Evolutionary conservation across 1,140 invertebrate genomes (phyloP).

Genomic region (Trichogramma pretiosum): DNA sequence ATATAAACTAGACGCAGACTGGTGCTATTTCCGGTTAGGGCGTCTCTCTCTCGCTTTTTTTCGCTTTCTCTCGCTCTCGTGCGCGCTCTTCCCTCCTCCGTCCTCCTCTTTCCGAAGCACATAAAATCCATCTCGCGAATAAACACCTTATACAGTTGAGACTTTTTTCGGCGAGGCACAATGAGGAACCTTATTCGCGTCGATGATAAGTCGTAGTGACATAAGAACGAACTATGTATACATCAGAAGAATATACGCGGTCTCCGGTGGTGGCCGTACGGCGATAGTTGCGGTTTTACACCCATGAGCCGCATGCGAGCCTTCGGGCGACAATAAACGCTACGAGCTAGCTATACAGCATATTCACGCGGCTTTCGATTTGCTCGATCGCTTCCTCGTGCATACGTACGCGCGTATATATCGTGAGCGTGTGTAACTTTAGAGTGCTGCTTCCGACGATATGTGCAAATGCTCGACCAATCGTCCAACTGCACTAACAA

Average conservation of each 20-base stretch:
- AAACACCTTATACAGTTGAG: too few species aligned
- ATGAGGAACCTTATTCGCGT: too few species aligned
- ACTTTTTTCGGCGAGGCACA: too few species aligned
- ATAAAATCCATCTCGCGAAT: too few species aligned
- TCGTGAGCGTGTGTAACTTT: neutral
- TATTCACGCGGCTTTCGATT: neutral
- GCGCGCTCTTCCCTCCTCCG: neutral
- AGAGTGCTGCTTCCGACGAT: neutral
- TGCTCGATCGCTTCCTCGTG: neutral
- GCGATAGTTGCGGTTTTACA: too few species aligned
- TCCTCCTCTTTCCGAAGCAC: neutral
- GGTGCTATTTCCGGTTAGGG: slow-evolving; percentile 12
- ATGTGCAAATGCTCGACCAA: neutral
- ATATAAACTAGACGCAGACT: neutral
- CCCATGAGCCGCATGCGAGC: too few species aligned
- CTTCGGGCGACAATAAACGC: neutral
- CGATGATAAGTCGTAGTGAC: too few species aligned
- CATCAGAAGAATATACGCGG: too few species aligned
- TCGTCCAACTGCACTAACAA: neutral
- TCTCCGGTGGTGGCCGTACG: too few species aligned
- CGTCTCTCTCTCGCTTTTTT: neutral
- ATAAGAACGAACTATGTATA: too few species aligned
- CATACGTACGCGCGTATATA: neutral
- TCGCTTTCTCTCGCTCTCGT: neutral
- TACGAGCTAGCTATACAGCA: neutral